Evolutionary conservation across 2,113 vertebrate species (phyloP).

Genomic region (Okapia johnstoni): DNA sequence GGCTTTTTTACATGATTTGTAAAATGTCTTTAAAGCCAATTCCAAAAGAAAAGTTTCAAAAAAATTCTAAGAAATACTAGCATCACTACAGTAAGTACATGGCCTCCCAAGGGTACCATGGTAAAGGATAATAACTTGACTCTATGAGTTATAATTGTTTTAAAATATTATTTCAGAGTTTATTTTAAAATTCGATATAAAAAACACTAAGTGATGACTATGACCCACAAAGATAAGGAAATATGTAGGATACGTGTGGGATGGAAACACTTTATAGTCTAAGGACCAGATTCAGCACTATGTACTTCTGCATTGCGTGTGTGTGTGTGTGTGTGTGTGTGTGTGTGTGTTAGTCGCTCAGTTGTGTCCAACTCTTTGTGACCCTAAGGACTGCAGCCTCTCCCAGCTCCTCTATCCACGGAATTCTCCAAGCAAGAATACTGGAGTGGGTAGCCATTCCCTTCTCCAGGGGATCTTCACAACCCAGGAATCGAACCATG

Average conservation of each 20-base stretch:
- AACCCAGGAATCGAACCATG: neutral
- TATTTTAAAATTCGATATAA: neutral
- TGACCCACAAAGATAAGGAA: neutral
- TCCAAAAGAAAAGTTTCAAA: constrained; percentile 15
- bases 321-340: neutral
- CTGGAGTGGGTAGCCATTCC: neutral
- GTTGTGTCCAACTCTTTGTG: neutral
- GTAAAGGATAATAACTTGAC: neutral
- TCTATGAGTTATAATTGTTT: neutral
- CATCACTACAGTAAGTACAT: neutral
- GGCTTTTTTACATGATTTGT: neutral
- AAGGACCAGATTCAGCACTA: neutral
- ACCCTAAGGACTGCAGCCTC: neutral
- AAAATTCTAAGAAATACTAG: neutral
- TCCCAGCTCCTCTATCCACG: neutral
- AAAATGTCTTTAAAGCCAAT: neutral
- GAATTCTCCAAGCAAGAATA: neutral
- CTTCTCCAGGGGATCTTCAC: neutral
- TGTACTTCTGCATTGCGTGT: neutral
- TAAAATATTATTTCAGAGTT: neutral
- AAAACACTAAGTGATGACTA: constrained; percentile 19
- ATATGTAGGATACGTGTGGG: neutral
- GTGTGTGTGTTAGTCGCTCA: neutral
- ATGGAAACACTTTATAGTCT: neutral
- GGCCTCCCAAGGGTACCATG: neutral